Conservation (phyloP, 2,113 vertebrate genomes). For the Cinclus mexicanus region DNA sequence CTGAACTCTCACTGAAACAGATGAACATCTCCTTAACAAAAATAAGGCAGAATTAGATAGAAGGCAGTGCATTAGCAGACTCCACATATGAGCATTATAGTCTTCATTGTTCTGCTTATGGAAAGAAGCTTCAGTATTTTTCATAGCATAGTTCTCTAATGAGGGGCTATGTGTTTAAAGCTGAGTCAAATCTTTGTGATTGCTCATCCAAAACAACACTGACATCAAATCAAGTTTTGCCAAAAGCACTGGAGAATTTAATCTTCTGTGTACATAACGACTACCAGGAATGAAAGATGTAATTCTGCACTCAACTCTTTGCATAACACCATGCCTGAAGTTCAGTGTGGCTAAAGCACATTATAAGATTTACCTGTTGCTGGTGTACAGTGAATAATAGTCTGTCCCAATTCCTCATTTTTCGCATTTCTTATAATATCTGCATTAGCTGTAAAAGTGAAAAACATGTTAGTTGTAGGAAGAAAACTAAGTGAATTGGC, state of each 20-base stretch:
- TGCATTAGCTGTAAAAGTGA: slow-evolving; percentile 51
- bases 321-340: not conserved
- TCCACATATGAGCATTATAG: not conserved
- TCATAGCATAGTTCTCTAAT: not conserved
- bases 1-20: not conserved
- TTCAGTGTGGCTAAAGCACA: not conserved
- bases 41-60: not conserved
- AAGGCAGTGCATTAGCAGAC: not conserved
- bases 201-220: not conserved
- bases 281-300: not conserved
- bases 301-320: not conserved
- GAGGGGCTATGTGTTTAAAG: not conserved
- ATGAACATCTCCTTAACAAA: not conserved
- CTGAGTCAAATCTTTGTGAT: not conserved
- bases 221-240: not conserved
- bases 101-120: not conserved
- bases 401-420: slow-evolving; percentile 82
- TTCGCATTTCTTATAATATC: slow-evolving; percentile 70
- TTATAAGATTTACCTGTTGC: slow-evolving; percentile 81
- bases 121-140: not conserved
- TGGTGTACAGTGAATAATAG: slow-evolving; percentile 91
- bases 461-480: not conserved
- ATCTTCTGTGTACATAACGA: not conserved
- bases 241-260: not conserved
- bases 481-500: not conserved